A percentile compares a stretch with the other conserved stretches of the same genome.
These are phyloP conservation scores for Drosophila virilis DNA, from an alignment of 1,140 invertebrate species.

Conservation along the genomic window DNA sequence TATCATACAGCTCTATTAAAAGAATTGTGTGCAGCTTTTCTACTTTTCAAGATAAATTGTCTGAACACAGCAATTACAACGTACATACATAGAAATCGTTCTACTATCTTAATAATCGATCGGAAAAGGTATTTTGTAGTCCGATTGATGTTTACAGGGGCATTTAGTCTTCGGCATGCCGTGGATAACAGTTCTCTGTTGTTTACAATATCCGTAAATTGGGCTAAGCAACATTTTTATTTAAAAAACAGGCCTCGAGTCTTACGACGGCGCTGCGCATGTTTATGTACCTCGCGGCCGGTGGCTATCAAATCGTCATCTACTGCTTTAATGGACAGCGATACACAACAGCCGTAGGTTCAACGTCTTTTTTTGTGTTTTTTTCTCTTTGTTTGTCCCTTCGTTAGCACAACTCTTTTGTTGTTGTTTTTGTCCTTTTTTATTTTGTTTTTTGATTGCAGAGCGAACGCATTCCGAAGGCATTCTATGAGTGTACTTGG, in stretches of 20 bases:
- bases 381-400: not conserved
- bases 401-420: conserved; percentile 3
- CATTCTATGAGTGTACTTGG: conserved; percentile 69
- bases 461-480: conserved; percentile 66
- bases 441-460: conserved; percentile 25
- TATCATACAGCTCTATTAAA: too few relatives aligned
- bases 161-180: too few relatives aligned
- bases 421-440: conserved; percentile 4
- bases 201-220: not conserved
- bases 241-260: conserved; percentile 43
- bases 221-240: not conserved
- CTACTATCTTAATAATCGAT: too few relatives aligned
- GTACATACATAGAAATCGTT: too few relatives aligned
- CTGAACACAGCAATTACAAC: too few relatives aligned
- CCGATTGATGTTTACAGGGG: too few relatives aligned
- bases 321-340: conserved; percentile 78
- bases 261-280: conserved; percentile 57
- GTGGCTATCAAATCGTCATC: conserved; percentile 71
- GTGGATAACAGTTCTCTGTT: not conserved
- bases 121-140: too few relatives aligned
- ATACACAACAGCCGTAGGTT: conserved; percentile 63
- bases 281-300: conserved; percentile 68
- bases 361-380: not conserved
- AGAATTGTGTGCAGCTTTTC: too few relatives aligned
- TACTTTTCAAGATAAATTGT: too few relatives aligned